Evolutionary conservation across 1,140 invertebrate genomes (phyloP).

Genomic region (Drosophila hydei): DNA sequence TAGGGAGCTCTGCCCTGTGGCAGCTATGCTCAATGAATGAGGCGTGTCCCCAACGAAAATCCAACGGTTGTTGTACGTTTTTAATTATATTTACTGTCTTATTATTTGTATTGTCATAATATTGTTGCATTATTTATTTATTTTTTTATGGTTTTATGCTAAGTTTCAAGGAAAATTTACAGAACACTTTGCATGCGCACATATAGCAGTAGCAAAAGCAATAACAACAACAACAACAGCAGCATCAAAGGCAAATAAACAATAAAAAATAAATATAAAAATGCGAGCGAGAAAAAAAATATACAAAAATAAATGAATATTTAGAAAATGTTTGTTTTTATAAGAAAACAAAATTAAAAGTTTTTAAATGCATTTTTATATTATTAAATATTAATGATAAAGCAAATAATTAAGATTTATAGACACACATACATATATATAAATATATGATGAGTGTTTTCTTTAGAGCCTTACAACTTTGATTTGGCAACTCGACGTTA

Average conservation of each 20-base stretch:
- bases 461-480: too few species aligned
- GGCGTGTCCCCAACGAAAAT: constrained; percentile 40
- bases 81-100: constrained; percentile 7
- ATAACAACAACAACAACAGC: constrained; percentile 30
- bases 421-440: too few species aligned
- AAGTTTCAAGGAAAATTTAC: constrained; percentile 70
- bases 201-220: constrained; percentile 32
- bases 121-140: constrained; percentile 26
- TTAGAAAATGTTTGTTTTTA: not conserved
- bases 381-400: too few species aligned
- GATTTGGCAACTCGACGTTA: too few species aligned
- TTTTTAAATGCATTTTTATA: too few species aligned
- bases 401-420: too few species aligned
- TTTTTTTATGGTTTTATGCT: constrained; percentile 60
- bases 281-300: not conserved
- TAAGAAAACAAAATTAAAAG: too few species aligned
- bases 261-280: not conserved
- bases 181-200: constrained; percentile 42
- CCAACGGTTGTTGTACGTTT: constrained; percentile 53
- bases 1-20: constrained; percentile 1
- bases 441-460: too few species aligned
- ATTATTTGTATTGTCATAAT: constrained; percentile 23
- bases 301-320: constrained; percentile 6
- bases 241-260: constrained; percentile 35
- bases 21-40: not conserved